phyloP scores from a whole-genome alignment of 1,140 invertebrate genomes.

The Cotesia glomerata region DNA sequence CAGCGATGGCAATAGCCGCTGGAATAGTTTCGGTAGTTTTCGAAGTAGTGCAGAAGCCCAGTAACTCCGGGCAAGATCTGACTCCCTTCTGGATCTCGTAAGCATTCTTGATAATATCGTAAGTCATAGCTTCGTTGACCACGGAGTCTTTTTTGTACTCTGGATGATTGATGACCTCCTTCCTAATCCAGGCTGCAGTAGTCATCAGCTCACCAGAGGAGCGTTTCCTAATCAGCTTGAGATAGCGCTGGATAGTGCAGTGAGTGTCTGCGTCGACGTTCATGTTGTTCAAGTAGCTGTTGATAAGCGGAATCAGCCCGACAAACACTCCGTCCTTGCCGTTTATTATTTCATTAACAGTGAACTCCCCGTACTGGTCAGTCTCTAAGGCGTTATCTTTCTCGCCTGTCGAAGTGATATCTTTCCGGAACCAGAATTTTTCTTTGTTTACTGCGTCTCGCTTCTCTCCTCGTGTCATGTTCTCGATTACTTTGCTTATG shows the following conservation, averaged over 20 bases:
- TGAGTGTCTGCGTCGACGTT: conserved; percentile 96
- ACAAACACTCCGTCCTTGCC: conserved; percentile 92
- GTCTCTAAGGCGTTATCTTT: conserved; percentile 49
- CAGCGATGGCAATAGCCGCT: conserved; percentile 69
- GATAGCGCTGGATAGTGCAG: conserved; percentile 96
- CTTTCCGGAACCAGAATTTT: conserved; percentile 91
- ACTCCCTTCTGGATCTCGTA: conserved; percentile 76
- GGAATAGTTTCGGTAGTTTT: conserved; percentile 85
- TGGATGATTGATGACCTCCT: conserved; percentile 88
- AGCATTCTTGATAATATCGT: conserved; percentile 86
- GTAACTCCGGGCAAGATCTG: conserved; percentile 75
- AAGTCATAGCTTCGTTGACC: conserved; percentile 88
- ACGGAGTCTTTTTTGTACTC: conserved; percentile 92
- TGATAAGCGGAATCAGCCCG: conserved; percentile 92
- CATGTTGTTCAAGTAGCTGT: conserved; percentile 90
- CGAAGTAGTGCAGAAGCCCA: conserved; percentile 74
- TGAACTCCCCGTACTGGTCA: conserved; percentile 75
- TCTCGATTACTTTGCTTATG: conserved; percentile 98
- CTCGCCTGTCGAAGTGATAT: conserved; percentile 68
- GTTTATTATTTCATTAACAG: conserved; percentile 96
- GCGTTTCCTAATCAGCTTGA: conserved; percentile 90
- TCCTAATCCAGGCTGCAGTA: conserved; percentile 89
- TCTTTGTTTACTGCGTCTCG: conserved; percentile 82
- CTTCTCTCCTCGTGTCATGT: conserved; percentile 94
- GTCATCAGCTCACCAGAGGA: conserved; percentile 87